These are phyloP conservation scores for Riparia riparia DNA, from an alignment of 2,113 vertebrate genomes.

Conservation along the genomic window DNA sequence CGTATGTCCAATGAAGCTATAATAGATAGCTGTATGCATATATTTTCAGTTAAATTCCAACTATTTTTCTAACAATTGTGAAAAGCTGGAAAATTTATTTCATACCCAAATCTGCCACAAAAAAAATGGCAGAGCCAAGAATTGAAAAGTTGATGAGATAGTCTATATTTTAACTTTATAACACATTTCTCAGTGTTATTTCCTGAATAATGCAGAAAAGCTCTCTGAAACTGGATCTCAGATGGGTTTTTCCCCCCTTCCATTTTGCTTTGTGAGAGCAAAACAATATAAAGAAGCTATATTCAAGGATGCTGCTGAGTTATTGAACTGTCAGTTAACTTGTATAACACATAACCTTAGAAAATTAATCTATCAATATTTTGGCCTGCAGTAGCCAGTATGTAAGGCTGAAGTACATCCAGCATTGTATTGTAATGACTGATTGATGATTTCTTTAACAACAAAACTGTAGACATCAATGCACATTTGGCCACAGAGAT, in stretches of 20 bases:
- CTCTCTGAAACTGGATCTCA: not conserved
- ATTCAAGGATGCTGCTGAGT: not conserved
- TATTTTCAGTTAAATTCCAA: not conserved
- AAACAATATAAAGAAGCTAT: not conserved
- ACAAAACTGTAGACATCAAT: not conserved
- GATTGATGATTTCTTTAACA: constrained; percentile 20
- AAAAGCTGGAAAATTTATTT: not conserved
- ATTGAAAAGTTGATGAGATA: not conserved
- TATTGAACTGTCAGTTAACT: constrained; percentile 29
- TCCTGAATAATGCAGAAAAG: not conserved
- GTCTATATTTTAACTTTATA: not conserved
- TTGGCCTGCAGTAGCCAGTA: not conserved
- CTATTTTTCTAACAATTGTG: not conserved
- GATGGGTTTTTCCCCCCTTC: not conserved
- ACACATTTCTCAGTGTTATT: not conserved
- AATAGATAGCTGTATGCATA: not conserved
- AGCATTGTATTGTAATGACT: not conserved
- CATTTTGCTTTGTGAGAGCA: not conserved
- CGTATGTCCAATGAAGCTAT: not conserved
- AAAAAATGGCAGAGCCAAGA: not conserved
- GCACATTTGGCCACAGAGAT: not conserved
- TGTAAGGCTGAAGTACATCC: not conserved
- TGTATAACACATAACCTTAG: not conserved
- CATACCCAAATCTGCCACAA: not conserved
- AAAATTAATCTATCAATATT: constrained; percentile 30